These are phyloP conservation scores for Phalanger gymnotis DNA, from an alignment of 2,797 vertebrate species.

Conservation along the genomic window DNA sequence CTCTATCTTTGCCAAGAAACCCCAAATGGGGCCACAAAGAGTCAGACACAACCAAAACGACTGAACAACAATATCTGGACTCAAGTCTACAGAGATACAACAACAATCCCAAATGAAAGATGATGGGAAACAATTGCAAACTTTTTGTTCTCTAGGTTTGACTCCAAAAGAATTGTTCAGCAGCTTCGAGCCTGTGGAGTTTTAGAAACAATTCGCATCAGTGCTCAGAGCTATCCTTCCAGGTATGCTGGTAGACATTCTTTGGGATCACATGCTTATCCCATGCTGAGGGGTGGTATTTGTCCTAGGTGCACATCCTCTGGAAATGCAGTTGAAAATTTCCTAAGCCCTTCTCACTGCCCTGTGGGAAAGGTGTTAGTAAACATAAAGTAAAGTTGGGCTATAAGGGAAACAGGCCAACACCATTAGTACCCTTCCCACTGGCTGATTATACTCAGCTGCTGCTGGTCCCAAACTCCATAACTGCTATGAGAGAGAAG, in stretches of 20 bases:
- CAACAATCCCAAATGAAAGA: not conserved
- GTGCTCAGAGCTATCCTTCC: conserved; percentile 98
- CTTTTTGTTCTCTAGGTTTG: conserved; percentile 87
- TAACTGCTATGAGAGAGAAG: not conserved
- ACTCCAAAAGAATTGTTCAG: conserved; percentile 94
- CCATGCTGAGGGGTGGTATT: not conserved
- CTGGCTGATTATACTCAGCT: not conserved
- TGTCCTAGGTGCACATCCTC: not conserved
- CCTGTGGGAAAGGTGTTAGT: not conserved
- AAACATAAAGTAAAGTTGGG: too few species aligned
- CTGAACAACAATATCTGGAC: not conserved
- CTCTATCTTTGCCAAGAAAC: not conserved
- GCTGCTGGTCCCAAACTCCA: not conserved
- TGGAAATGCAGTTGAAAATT: not conserved
- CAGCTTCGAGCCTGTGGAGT: conserved; percentile 97
- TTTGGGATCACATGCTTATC: fast-evolving
- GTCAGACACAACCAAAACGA: not conserved
- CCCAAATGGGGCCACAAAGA: not conserved
- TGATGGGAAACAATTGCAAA: conserved; percentile 8
- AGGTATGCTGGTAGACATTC: conserved; percentile 84
- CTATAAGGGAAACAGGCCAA: not conserved
- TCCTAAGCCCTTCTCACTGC: not conserved
- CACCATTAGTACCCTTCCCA: not conserved
- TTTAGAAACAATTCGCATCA: conserved; percentile 96
- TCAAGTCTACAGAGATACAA: not conserved